Evolutionary conservation across 2,797 vertebrate genomes (phyloP).

Genomic region (Arvicola amphibius): DNA sequence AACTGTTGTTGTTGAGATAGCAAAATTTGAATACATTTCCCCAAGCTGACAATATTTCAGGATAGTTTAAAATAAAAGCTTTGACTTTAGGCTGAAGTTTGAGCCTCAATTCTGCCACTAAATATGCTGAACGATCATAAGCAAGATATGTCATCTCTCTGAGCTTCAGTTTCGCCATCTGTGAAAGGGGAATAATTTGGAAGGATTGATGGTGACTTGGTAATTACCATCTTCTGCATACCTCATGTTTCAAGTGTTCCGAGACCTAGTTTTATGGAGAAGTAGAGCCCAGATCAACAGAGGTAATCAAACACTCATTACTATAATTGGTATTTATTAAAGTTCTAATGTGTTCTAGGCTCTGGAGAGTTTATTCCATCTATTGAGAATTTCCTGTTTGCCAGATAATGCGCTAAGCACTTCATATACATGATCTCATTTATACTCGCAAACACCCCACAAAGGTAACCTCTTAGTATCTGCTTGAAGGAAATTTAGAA

Average conservation of each 20-base stretch:
- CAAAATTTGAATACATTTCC: background rate
- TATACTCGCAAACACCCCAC: background rate
- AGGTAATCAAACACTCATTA: constrained; percentile 76
- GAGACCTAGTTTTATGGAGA: constrained; percentile 57
- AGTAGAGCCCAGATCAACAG: constrained; percentile 68
- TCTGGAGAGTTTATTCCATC: constrained; percentile 48
- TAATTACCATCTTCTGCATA: constrained; percentile 65
- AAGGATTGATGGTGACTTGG: constrained; percentile 49
- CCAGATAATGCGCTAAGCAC: constrained; percentile 55
- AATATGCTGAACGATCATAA: background rate
- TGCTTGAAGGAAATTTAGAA: constrained; percentile 21
- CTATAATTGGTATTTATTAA: constrained; percentile 77
- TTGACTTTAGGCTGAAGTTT: background rate
- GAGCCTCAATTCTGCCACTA: constrained; percentile 14
- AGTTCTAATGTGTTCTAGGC: constrained; percentile 73
- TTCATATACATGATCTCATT: constrained; percentile 35
- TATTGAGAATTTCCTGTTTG: constrained; percentile 53
- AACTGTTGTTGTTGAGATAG: constrained; percentile 23
- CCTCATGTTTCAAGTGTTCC: constrained; percentile 46
- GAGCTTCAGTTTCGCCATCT: constrained; percentile 71
- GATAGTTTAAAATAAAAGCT: constrained; percentile 13
- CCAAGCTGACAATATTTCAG: background rate
- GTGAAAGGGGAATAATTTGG: constrained; percentile 73
- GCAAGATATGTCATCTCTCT: constrained; percentile 44
- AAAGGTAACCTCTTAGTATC: constrained; percentile 27